Conservation (phyloP, 2,797 vertebrate genomes). For the Malacoctenus gilli region DNA sequence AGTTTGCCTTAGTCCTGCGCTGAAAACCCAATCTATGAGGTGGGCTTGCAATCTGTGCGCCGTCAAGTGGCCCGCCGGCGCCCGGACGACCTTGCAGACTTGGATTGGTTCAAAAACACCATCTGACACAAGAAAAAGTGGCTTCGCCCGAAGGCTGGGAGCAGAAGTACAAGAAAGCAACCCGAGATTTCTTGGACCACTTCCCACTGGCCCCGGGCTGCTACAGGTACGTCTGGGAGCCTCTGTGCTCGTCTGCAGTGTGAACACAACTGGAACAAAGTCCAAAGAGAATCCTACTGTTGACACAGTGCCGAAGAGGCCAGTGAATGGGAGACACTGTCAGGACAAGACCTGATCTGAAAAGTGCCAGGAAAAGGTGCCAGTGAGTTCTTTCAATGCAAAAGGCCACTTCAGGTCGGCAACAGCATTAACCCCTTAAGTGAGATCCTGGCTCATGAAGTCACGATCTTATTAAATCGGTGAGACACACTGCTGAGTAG, state of each 20-base stretch:
- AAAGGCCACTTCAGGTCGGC: slow-evolving; percentile 9
- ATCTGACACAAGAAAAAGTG: slow-evolving; percentile 23
- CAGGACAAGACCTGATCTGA: not conserved
- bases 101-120: slow-evolving; percentile 35
- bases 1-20: not conserved
- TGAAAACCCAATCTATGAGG: not conserved
- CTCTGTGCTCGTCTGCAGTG: slow-evolving; percentile 7
- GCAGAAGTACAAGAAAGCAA: slow-evolving; percentile 50
- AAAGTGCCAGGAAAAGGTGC: not conserved
- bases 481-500: slow-evolving; percentile 6
- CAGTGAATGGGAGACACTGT: not conserved
- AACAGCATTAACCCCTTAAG: slow-evolving; percentile 1
- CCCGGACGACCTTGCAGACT: slow-evolving; percentile 20
- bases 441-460: slow-evolving; percentile 1
- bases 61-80: not conserved
- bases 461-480: slow-evolving; percentile 21
- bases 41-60: slow-evolving; percentile 13
- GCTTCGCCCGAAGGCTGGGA: slow-evolving; percentile 32
- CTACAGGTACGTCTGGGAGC: slow-evolving; percentile 6
- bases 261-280: not conserved
- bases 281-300: not conserved
- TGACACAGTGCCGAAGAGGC: not conserved
- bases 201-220: slow-evolving; percentile 9
- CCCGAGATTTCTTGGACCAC: slow-evolving; percentile 31
- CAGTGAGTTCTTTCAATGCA: slow-evolving; percentile 14